Percentiles rank a stretch among this genome's conserved stretches.
Evolutionary conservation across 2,888 invertebrate species (phyloP).

Genomic region (Sarcophaga caerulescens): DNA sequence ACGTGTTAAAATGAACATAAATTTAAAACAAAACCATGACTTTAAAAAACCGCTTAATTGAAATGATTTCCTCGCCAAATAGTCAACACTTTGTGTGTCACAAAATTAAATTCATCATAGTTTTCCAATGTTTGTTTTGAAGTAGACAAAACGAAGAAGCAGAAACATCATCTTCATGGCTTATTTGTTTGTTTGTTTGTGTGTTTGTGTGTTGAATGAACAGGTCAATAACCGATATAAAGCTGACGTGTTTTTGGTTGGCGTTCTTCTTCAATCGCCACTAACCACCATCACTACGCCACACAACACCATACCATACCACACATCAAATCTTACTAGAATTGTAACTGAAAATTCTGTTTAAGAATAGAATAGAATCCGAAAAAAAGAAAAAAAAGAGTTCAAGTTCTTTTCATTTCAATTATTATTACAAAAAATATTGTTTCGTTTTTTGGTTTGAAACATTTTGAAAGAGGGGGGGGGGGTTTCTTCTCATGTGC

Average conservation of each 20-base stretch:
- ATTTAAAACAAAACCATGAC: no score
- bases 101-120: neutral
- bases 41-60: no score
- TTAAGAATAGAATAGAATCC: constrained; percentile 42
- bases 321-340: constrained; percentile 20
- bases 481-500: neutral
- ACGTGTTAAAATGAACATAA: no score
- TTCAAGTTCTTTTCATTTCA: constrained; percentile 51
- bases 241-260: neutral
- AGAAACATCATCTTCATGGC: neutral
- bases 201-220: neutral
- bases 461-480: no score
- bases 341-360: constrained; percentile 61
- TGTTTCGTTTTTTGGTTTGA: no score
- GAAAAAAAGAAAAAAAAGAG: neutral
- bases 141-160: neutral
- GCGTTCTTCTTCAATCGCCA: constrained; percentile 43
- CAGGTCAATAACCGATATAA: constrained; percentile 45
- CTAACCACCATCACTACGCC: neutral
- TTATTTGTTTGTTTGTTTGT: neutral
- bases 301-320: constrained; percentile 16
- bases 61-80: no score
- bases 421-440: neutral
- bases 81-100: no score
- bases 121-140: neutral